Base-by-base conservation (phyloP, 1,140 invertebrate genomes). In the Tenebrio molitor region DNA sequence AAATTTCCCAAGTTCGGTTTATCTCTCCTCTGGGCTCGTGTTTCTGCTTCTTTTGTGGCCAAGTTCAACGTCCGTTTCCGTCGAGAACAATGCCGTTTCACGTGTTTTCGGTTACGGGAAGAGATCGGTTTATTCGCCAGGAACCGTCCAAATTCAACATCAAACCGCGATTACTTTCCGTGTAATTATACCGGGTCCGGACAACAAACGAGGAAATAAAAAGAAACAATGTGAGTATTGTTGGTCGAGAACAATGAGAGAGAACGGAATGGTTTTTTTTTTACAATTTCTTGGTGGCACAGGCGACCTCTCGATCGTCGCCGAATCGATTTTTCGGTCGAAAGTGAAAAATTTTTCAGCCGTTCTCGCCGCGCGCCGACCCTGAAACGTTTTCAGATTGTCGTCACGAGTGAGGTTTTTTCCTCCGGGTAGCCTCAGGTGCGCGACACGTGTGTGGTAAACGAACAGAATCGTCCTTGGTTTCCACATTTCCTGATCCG, bases 31-130 rank as follows among this genome's bases (percentile, higher is more conserved):
- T n/a, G 36, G 36, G 36, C 5, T 39, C 29, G 29, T 39, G 12
- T 39, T 39, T 39, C n/a, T 39, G 5, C 12, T 5, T 39, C 12
- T 5, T 39, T 12, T 12, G 36, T 2, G 5, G n/a, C 12, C 36
- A 39, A 39, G 36, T 39, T 39, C 36, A 39, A 7, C 36, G 36
- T 39, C 36, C 36, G 36, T 39, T 39, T 39, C 36, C 36, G 6
- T 7, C 36, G 36, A 39, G 29, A 33, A 10, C 4, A 33, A 33
- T 4, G 10, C 4, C 29, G 10, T 5, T 33, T 4, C 4, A 33
- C 0, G 29, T 5, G 29, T n/a, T n/a, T n/a, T n/a, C n/a, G n/a
- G n/a, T n/a, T n/a, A n/a, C n/a, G n/a, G n/a, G n/a, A n/a, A n/a
- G n/a, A n/a, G n/a, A n/a, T n/a, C n/a, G n/a, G n/a, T n/a, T n/a